phyloP scores from a whole-genome alignment of 53 echinoderm and acorn worm species.

The Astropecten irregularis region DNA sequence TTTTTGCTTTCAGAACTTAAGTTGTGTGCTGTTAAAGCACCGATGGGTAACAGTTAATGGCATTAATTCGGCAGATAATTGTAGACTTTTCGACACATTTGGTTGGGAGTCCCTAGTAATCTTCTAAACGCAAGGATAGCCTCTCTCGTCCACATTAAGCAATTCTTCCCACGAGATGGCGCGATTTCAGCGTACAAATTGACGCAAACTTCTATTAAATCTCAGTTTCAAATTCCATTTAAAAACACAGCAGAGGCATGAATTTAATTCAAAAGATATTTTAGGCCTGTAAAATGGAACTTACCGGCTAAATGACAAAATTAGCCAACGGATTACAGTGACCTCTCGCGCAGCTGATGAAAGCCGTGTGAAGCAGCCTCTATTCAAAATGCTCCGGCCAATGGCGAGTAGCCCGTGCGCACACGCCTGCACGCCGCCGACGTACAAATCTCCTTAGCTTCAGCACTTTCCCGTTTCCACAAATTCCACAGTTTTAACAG shows the following conservation, averaged over 20 bases:
- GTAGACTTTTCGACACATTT: neutral
- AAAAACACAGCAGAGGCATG: neutral
- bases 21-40: neutral
- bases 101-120: neutral
- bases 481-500: constrained; percentile 6
- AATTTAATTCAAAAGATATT: neutral
- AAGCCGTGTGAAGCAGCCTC: constrained; percentile 56
- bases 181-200: constrained; percentile 64
- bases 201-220: constrained; percentile 9
- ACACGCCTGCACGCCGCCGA: constrained; percentile 61
- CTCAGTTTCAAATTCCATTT: neutral
- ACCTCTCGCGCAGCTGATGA: constrained; percentile 67
- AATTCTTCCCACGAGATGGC: constrained; percentile 70
- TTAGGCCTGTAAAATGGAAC: neutral
- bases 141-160: constrained; percentile 48
- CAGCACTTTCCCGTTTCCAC: constrained; percentile 21
- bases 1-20: neutral
- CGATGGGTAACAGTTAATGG: neutral
- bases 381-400: constrained; percentile 72
- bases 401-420: constrained; percentile 64
- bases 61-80: neutral
- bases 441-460: constrained; percentile 55
- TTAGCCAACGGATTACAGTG: constrained; percentile 41
- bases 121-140: constrained; percentile 33
- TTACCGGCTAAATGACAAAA: constrained; percentile 26